A percentile compares a stretch with the other conserved stretches of the same genome.
Evolutionary conservation across 2,797 vertebrate genomes (phyloP).

Genomic region (Labroides dimidiatus): DNA sequence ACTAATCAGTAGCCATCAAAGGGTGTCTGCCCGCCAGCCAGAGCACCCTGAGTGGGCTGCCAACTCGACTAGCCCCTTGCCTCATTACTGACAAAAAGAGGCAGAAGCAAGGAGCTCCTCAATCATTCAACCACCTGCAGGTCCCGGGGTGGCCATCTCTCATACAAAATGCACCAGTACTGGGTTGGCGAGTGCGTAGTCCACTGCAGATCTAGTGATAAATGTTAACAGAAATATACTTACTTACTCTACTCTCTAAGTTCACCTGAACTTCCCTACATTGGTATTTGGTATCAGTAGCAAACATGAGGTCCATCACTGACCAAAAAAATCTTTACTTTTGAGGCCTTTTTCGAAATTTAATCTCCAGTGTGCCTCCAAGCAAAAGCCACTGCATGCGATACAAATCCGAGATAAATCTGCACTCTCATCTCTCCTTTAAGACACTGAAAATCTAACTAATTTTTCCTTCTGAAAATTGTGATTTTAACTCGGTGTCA

Average conservation of each 20-base stretch:
- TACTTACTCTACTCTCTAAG: neutral
- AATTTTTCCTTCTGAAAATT: no score
- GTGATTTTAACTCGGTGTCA: no score
- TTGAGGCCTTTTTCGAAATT: no score
- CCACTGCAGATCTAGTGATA: slow-evolving; percentile 10
- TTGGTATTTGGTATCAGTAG: no score
- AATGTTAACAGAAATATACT: slow-evolving; percentile 11
- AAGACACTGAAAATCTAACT: no score
- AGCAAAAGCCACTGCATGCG: no score
- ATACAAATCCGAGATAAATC: no score
- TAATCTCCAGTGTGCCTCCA: no score
- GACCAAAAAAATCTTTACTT: no score
- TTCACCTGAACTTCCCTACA: neutral
- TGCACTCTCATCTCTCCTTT: no score
- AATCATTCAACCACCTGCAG: slow-evolving; percentile 59
- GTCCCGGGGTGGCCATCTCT: slow-evolving; percentile 32
- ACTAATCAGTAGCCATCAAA: slow-evolving; percentile 78
- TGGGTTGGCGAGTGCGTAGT: slow-evolving; percentile 2
- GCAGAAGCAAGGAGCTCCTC: slow-evolving; percentile 56
- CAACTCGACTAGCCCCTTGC: slow-evolving; percentile 51
- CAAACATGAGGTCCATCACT: no score
- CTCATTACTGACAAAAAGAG: slow-evolving; percentile 72
- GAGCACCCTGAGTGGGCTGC: slow-evolving; percentile 62
- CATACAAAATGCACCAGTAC: slow-evolving; percentile 12
- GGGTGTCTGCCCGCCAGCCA: slow-evolving; percentile 65